These are phyloP conservation scores for Ochropacha duplaris DNA, from an alignment of 2,888 invertebrate genomes.

Conservation along the genomic window DNA sequence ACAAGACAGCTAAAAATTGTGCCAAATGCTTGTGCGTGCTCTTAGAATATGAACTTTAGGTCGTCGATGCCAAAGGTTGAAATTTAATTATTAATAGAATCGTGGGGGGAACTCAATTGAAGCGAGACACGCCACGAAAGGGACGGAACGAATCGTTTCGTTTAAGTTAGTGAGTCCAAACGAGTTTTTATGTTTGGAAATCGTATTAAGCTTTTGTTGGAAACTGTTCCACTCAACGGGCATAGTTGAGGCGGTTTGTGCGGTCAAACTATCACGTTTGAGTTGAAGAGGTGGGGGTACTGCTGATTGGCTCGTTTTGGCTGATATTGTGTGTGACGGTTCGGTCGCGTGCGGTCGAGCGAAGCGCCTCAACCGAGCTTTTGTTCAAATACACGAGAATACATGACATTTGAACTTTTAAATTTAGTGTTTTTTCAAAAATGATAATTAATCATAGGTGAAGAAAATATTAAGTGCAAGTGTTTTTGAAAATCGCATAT, in stretches of 20 bases:
- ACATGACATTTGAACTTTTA: background rate
- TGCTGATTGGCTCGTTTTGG: conserved; percentile 72
- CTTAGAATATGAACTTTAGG: conserved; percentile 33
- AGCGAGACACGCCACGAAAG: conserved; percentile 68
- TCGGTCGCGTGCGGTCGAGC: conserved; percentile 70
- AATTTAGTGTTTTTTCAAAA: conserved; percentile 21
- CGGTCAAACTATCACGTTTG: conserved; percentile 78
- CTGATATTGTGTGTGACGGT: conserved; percentile 71
- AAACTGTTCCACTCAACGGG: conserved; percentile 81
- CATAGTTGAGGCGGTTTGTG: conserved; percentile 79
- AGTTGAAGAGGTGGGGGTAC: conserved; percentile 70
- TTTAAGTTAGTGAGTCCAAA: conserved; percentile 80
- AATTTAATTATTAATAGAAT: conserved; percentile 28
- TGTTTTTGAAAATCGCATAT: conserved; percentile 37
- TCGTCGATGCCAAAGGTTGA: conserved; percentile 4
- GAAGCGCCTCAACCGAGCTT: conserved; percentile 54
- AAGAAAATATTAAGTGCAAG: conserved; percentile 49
- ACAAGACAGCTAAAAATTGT: conserved; percentile 58
- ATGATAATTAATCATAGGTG: conserved; percentile 16
- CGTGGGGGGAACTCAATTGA: conserved; percentile 68
- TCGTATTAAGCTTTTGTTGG: conserved; percentile 83
- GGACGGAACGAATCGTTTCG: conserved; percentile 72
- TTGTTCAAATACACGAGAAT: conserved; percentile 49
- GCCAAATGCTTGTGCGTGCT: conserved; percentile 36
- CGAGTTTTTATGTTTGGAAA: conserved; percentile 83